These are phyloP conservation scores for Pristionchus mayeri DNA, from an alignment of 2,888 invertebrate species.

Conservation along the genomic window DNA sequence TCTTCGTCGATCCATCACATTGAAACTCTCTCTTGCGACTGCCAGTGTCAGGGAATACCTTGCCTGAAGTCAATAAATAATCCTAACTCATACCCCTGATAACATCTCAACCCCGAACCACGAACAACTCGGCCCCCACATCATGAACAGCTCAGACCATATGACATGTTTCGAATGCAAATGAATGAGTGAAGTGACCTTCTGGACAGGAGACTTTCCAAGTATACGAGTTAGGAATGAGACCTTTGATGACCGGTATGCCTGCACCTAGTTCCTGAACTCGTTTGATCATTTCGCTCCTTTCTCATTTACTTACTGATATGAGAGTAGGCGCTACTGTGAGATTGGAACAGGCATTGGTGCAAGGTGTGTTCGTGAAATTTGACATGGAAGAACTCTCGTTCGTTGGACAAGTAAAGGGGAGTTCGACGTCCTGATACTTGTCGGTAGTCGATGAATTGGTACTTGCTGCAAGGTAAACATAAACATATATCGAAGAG, in stretches of 20 bases:
- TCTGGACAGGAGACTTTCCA: background rate
- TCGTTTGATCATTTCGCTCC: background rate
- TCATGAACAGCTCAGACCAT: too few relatives aligned
- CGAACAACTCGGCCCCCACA: too few relatives aligned
- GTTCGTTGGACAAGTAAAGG: constrained; percentile 13
- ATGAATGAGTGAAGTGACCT: background rate
- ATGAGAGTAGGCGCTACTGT: background rate
- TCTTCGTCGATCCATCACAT: constrained; percentile 46
- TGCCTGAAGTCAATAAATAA: background rate
- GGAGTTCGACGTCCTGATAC: background rate
- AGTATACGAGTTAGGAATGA: background rate
- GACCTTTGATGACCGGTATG: background rate
- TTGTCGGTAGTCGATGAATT: background rate
- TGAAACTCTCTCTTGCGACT: background rate
- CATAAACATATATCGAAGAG: background rate
- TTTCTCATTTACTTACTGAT: background rate
- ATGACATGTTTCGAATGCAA: too few relatives aligned
- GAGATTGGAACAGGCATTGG: constrained; percentile 27
- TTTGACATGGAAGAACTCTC: background rate
- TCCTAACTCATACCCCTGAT: too few relatives aligned
- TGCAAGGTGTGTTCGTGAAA: constrained; percentile 46
- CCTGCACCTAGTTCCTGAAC: background rate
- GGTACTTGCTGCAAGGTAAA: background rate
- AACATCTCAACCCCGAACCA: too few relatives aligned
- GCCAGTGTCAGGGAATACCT: constrained; percentile 15